Evolutionary conservation across 2,888 invertebrate genomes (phyloP), one percentile per base, ranked within the genome.

Genomic region (Stictocephala bisonia): DNA sequence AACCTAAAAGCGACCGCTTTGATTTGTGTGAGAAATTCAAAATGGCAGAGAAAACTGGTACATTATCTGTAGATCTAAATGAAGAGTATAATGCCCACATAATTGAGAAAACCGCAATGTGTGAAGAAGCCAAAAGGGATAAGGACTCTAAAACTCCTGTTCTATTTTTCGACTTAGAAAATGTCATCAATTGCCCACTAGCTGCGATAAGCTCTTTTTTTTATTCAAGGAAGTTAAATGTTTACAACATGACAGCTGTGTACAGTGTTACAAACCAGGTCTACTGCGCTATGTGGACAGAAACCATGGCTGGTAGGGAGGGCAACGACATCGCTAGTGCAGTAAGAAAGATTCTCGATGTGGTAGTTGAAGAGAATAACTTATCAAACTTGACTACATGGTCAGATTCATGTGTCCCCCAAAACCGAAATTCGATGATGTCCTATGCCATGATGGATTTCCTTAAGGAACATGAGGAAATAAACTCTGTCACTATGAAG

Each of bases 1-100:
- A 58, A 58, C 58, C 58, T 58, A 58, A 58, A 58, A 58, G 58
- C 18, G 29, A 58, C 18, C 58, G 58, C 29, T 58, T 24, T 58
- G 58, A 58, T 58, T 15, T 31, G 27, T 58, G 58, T 58, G 58
- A 26, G 29, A 58, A 24, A 31, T 58, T 29, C 26, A n/a, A 58
- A 58, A 58, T 26, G 24, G 18, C 27, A 13, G 58, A 58, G 31
- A 58, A 58, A 58, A 58, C 58, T 58, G 29, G 31, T 15, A 58
- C 58, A 13, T 18, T 58, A 15, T 58, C 58, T 26, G 29, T 26
- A 31, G 58, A 58, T 31, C 58, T 58, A 58, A 58, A 11, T 31
- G 31, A 29, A 18, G 58, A 58, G 29, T 58, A 58, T 27, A 27
- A 58, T 58, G 27, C 27, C 31, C 58, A 58, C 29, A 58, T 58